These are phyloP conservation scores for Dastarcus helophoroides DNA, from an alignment of 2,888 invertebrate species.

Conservation along the genomic window DNA sequence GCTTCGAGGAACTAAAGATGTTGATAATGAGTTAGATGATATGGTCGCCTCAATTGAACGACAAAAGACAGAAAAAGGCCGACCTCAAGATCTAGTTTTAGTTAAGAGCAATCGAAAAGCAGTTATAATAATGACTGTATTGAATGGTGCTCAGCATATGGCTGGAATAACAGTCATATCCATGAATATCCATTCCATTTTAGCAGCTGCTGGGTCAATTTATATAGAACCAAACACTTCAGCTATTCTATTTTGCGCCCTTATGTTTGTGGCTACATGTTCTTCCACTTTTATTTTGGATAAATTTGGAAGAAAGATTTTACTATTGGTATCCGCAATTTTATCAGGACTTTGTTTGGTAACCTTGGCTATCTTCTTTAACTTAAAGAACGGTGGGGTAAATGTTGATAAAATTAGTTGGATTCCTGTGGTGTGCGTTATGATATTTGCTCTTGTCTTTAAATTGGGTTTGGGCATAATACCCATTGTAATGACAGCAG, in stretches of 20 bases:
- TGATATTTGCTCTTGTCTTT: slow-evolving; percentile 31
- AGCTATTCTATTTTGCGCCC: slow-evolving; percentile 29
- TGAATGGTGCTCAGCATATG: slow-evolving; percentile 33
- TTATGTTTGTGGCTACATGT: slow-evolving; percentile 29
- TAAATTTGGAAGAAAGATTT: slow-evolving; percentile 30
- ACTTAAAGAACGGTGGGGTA: slow-evolving; percentile 22
- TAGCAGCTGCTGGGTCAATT: slow-evolving; percentile 28
- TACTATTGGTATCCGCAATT: slow-evolving; percentile 27
- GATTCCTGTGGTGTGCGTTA: slow-evolving; percentile 30
- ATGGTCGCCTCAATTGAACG: slow-evolving; percentile 28
- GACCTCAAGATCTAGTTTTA: slow-evolving; percentile 28
- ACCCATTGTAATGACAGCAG: slow-evolving; percentile 33
- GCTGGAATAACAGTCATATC: slow-evolving; percentile 32
- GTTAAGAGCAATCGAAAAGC: slow-evolving; percentile 31
- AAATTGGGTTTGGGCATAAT: slow-evolving; percentile 33
- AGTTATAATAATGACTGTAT: slow-evolving; percentile 29
- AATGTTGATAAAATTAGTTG: slow-evolving; percentile 28
- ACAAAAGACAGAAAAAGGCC: slow-evolving; percentile 28
- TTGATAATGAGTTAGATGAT: slow-evolving; percentile 28
- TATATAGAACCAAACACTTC: slow-evolving; percentile 24
- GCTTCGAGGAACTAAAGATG: slow-evolving; percentile 22
- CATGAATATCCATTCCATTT: slow-evolving; percentile 34
- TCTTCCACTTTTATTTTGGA: slow-evolving; percentile 28
- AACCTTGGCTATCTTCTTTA: slow-evolving; percentile 30
- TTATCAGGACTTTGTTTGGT: slow-evolving; percentile 27